Evolutionary conservation across 2,888 invertebrate genomes (phyloP), one percentile per base, ranked within the genome.

Genomic region (Rhodophaea formosa): DNA sequence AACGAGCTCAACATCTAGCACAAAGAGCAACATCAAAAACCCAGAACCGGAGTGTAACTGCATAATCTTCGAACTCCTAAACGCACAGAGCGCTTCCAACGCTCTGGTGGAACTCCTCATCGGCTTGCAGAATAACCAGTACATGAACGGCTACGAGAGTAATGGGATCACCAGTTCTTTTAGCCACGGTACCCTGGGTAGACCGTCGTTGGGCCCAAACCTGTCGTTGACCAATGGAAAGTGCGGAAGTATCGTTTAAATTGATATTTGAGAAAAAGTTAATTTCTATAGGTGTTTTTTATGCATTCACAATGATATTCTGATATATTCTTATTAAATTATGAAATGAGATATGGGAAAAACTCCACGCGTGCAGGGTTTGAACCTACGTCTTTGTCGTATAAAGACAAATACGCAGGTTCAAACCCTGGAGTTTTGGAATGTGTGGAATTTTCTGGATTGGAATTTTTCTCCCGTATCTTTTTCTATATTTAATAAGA

Each of bases 11-110:
- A 79, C 69, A 14, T 80, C 81, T 0, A 80, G 80, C 64, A 77
- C 72, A 5, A 86, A 84, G 53, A 80, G 77, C 58, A 72, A 72
- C 5, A 65, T 77, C 14, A 84, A 82, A 57, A 84, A 79, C 60
- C 82, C 87, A 0, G 89, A 89, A 43, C 86, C 88, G 0, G 90
- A 91, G 46, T 92, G 92, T 74, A 89, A 91, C 62, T 92, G 92
- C 66, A 82, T 91, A 8, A 81, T 91, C 8, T 88, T 88, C 65
- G 90, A 91, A 59, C 62, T 92, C 0, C 69, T 92, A 0, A 90
- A 86, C 75, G 88, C 90, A 0, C 88, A 90, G 47, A 83, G 83
- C 60, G 86, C 92, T 0, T 80, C 86, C 10, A 92, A 92, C 65
- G 90, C 91, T 0, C 63, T 92, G 0, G 89, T 92, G 0, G 91